Base-by-base conservation (phyloP, 2,113 vertebrate species). In the Cynocephalus volans region DNA sequence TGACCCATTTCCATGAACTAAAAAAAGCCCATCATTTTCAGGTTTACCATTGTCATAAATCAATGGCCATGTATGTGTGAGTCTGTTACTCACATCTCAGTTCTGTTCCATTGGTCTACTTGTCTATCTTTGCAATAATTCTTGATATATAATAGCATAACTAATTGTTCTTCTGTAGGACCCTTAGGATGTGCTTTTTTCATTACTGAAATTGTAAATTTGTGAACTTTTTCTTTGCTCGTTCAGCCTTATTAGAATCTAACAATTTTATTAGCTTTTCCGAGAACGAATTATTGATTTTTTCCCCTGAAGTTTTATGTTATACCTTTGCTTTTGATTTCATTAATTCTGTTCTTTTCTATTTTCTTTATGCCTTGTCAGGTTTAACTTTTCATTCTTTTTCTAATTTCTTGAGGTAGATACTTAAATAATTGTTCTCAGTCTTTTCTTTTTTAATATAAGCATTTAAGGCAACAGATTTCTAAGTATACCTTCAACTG, bases 261-360 rank as follows among this genome's bases (percentile, higher is more conserved):
- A 14, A 9, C 23, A 54, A 69, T 69, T 52, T 81, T 48, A 58
- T 81, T 91, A 58, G 8, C 56, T 24, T 58, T 87, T n/a, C 50
- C 45, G 54, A 81, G 76, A 96, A 64, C 60, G 36, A 56, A 3
- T 6, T 69, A 88, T n/a, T 69, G 23, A 56, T 54, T 69, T 70
- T 65, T 94, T 60, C 87, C 41, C n/a, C 31, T 83, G 23, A 45
- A 76, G 52, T 58, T 89, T 89, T 89, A 41, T 67, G 31, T 79
- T 92, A 58, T 11, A 88, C 28, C 10, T 88, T 79, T 94, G 45
- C 10, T 88, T 91, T 80, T 75, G 24, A 62, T 92, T 80, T 94
- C 14, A 79, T 72, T 70, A 60, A 93, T 92, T 82, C 23, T 67
- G 1, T 60, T 76, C 3, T 90, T 67, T 82, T 48, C 1, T 80